Evolutionary conservation across 2,888 invertebrate species (phyloP).

Genomic region (Gastrophysa polygoni): DNA sequence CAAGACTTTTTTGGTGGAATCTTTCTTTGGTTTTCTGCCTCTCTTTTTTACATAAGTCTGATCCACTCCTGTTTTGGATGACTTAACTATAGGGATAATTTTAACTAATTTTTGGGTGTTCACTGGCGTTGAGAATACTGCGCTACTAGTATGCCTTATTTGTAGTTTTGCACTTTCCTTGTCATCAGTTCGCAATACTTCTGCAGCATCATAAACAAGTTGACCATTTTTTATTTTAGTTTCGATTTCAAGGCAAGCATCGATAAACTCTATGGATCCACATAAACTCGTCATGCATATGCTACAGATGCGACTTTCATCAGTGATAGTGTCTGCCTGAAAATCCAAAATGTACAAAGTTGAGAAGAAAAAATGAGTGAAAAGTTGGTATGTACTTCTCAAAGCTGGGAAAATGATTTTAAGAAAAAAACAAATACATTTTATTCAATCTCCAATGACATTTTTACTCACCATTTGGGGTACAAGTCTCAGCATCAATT

Average conservation of each 20-base stretch:
- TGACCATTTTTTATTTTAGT: slow-evolving; percentile 14
- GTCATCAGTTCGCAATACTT: not conserved
- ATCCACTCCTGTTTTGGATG: too few species aligned
- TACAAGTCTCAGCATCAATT: slow-evolving; percentile 17
- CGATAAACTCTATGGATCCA: slow-evolving; percentile 14
- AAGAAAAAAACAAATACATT: too few species aligned
- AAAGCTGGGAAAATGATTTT: not conserved
- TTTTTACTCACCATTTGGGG: slow-evolving; percentile 20
- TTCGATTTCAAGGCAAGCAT: slow-evolving; percentile 17
- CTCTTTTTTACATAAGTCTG: too few species aligned
- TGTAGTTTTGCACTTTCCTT: not conserved
- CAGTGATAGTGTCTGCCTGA: slow-evolving; percentile 1
- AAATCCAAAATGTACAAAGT: not conserved
- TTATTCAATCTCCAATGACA: too few species aligned
- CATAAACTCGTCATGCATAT: slow-evolving; percentile 18
- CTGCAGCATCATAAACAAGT: slow-evolving; percentile 5
- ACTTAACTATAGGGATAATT: too few species aligned
- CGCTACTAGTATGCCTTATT: too few species aligned
- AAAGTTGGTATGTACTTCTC: too few species aligned
- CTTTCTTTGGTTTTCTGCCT: too few species aligned
- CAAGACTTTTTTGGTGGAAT: too few species aligned
- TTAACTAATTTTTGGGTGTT: too few species aligned
- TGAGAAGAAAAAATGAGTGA: too few species aligned
- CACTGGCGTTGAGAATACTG: too few species aligned
- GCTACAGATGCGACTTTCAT: slow-evolving; percentile 19